A percentile compares a stretch with the other conserved stretches of the same genome.
Evolutionary conservation across 1,140 invertebrate species (phyloP).

Genomic region (Drosophila grimshawi): DNA sequence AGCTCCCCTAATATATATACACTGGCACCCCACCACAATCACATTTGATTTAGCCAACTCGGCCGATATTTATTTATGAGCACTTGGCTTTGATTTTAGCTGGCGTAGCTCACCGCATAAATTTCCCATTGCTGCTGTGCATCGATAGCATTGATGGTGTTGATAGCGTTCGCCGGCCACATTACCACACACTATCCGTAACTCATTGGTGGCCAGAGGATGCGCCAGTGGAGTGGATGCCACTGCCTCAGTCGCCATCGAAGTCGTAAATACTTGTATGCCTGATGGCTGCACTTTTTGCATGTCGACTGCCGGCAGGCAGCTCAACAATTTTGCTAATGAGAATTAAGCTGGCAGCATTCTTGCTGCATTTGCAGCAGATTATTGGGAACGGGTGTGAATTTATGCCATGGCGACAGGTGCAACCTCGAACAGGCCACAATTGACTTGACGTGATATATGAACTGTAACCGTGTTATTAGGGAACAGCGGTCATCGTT

Average conservation of each 20-base stretch:
- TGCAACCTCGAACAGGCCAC: slow-evolving; percentile 8
- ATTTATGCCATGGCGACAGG: slow-evolving; percentile 67
- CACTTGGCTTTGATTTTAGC: slow-evolving; percentile 73
- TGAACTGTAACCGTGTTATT: neutral
- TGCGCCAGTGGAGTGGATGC: neutral
- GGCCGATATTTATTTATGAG: slow-evolving; percentile 75
- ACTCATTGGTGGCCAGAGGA: slow-evolving; percentile 43
- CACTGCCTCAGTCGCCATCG: slow-evolving; percentile 42
- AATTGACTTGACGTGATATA: slow-evolving; percentile 19
- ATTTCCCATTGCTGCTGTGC: slow-evolving; percentile 31
- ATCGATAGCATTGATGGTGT: slow-evolving; percentile 10
- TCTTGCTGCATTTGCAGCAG: slow-evolving; percentile 30
- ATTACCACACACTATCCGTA: slow-evolving; percentile 46
- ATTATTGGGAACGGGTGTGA: slow-evolving; percentile 16
- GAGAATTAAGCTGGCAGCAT: slow-evolving; percentile 59
- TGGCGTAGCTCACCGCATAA: slow-evolving; percentile 60
- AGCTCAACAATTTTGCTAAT: slow-evolving; percentile 70
- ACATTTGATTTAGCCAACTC: slow-evolving; percentile 70
- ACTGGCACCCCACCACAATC: slow-evolving; percentile 47
- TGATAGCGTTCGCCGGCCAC: slow-evolving; percentile 27
- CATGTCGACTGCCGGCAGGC: slow-evolving; percentile 60
- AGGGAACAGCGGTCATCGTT: neutral
- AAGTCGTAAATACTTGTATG: slow-evolving; percentile 60
- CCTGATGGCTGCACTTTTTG: slow-evolving; percentile 76
- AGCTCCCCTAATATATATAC: slow-evolving; percentile 1